Percentiles rank a stretch among this genome's conserved stretches.
Evolutionary conservation across 2,888 invertebrate species (phyloP).

Genomic region (Andrena flavipes): DNA sequence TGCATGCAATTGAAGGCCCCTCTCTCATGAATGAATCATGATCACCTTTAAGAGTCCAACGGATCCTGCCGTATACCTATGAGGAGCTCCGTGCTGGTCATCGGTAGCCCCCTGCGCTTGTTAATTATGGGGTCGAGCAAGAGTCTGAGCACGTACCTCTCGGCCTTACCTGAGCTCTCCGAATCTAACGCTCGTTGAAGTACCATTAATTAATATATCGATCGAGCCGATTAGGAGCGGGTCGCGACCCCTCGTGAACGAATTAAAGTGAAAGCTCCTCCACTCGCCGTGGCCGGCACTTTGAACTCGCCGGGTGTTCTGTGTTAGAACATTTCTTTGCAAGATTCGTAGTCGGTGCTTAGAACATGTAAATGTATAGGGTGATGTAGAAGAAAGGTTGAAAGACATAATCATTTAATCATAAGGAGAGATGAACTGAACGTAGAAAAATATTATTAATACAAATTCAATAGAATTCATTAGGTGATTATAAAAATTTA

Average conservation of each 20-base stretch:
- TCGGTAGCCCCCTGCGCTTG: conserved; percentile 61
- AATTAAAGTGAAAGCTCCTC: conserved; percentile 50
- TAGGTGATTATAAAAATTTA: no score
- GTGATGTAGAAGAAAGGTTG: no score
- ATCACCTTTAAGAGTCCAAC: conserved; percentile 60
- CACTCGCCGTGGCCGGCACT: not conserved
- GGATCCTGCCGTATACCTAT: conserved; percentile 55
- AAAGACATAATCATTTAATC: not conserved
- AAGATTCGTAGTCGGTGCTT: no score
- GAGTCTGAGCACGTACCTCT: conserved; percentile 25
- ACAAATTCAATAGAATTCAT: no score
- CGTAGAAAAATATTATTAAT: no score
- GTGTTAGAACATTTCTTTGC: not conserved
- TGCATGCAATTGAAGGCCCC: conserved; percentile 55
- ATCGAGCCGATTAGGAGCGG: conserved; percentile 26
- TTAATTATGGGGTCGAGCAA: conserved; percentile 64
- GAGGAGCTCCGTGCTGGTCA: conserved; percentile 59
- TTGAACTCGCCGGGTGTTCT: not conserved
- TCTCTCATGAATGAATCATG: conserved; percentile 69
- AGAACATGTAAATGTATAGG: no score
- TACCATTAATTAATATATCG: conserved; percentile 60
- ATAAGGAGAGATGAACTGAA: no score
- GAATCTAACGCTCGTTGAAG: conserved; percentile 65
- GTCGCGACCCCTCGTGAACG: conserved; percentile 48
- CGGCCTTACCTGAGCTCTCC: conserved; percentile 13